Base-by-base conservation (phyloP, 2,113 vertebrate species). In the Notiomystis cincta region DNA sequence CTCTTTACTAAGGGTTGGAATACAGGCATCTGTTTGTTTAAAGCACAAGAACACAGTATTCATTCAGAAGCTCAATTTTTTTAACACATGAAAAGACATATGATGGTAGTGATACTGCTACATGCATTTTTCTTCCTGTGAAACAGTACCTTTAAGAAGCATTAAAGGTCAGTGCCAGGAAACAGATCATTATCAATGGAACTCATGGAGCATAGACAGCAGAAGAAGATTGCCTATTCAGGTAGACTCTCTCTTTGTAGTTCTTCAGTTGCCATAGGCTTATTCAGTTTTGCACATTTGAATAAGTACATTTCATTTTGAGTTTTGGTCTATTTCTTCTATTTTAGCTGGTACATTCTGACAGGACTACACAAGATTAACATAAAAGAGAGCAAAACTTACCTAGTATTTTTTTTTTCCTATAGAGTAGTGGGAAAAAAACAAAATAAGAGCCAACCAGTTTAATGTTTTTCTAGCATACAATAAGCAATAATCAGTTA, bases 121-220 rank as follows among this genome's bases (percentile, higher is more conserved):
- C 22, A 20, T 4, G 1, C 50, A 30, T 64, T 91, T 95, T 90
- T 47, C 42, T 88, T 85, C 24, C 25, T 56, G n/a, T 78, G 64
- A 86, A 94, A 73, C 25, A 71, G 28, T 82, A 64, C 5, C 19
- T 89, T 60, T 85, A 91, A 79, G 53, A 87, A 73, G 37, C 30
- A 31, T 54, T 79, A 89, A 95, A 96, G 76, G 83, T 94, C 91
- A 95, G 8, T 71, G 40, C 4, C 76, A 90, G 88, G 82, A 95
- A 93, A 40, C 21, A 79, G 78, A 92, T 65, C 4, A 2, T 65
- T 85, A 75, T 47, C 62, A 60, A 23, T 9, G 4, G 35, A 28
- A n/a, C 3, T 91, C 13, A 30, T 31, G 38, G 24, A 82, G 33
- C 78, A 27, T 16, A 35, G n/a, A n/a, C 4, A 57, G n/a, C 60